These are phyloP conservation scores for Pogona vitticeps DNA, from an alignment of 2,113 vertebrate genomes.

Conservation along the genomic window DNA sequence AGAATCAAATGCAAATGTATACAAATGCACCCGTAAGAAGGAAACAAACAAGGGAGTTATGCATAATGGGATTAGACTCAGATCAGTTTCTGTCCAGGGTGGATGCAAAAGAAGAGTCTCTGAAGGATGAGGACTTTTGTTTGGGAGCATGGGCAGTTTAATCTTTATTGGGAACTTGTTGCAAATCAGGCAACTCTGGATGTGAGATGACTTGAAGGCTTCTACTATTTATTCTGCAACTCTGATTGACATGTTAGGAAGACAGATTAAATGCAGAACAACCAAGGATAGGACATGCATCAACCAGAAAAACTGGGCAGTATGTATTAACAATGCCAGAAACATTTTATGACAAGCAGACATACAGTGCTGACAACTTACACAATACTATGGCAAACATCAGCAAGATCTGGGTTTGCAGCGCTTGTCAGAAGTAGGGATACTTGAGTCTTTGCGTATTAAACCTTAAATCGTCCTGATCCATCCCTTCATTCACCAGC, in stretches of 20 bases:
- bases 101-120: not conserved
- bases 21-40: constrained; percentile 77
- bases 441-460: not conserved
- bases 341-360: not conserved
- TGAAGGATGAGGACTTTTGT: constrained; percentile 5
- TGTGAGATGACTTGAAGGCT: not conserved
- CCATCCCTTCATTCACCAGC: no score
- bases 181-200: constrained; percentile 27
- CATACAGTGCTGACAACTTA: not conserved
- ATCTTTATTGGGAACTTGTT: constrained; percentile 38
- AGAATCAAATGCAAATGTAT: constrained; percentile 79
- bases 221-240: not conserved
- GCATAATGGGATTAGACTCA: constrained; percentile 76
- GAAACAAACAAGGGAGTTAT: constrained; percentile 71
- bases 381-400: not conserved
- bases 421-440: not conserved
- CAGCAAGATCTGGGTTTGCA: not conserved
- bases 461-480: not conserved
- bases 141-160: constrained; percentile 9
- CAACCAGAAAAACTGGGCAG: not conserved
- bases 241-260: not conserved
- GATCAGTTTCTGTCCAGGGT: constrained; percentile 21
- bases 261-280: not conserved
- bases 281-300: not conserved
- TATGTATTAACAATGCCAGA: not conserved